Base-by-base conservation (phyloP, 2,888 invertebrate genomes). In the Rutpela maculata region DNA sequence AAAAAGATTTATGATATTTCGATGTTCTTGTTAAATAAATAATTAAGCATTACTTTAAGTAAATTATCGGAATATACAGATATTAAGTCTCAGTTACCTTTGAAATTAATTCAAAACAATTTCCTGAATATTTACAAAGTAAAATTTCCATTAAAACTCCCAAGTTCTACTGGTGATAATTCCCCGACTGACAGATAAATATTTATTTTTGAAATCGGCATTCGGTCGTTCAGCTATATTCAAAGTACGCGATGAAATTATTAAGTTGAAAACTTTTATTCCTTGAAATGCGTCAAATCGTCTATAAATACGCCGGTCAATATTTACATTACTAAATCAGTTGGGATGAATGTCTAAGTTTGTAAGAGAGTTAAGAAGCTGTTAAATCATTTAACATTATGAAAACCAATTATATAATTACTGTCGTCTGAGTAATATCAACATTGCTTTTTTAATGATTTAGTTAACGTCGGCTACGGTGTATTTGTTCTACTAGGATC, bases 201-300 rank as follows among this genome's bases (percentile, higher is more conserved):
- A 80, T 80, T 80, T 80, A 73, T 80, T 80, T 80, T 76, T 78
- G 62, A 71, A 70, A 78, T 78, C 78, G 78, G 78, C 76, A 77
- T 77, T 74, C 62, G 72, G 75, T 78, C 75, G 73, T 65, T 65
- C 78, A 66, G 77, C 74, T 63, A 22, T 31, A 73, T 78, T 78
- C 77, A 80, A 80, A 80, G 80, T 78, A 78, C 71, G 75, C 75
- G 80, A 78, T 80, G 80, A 80, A 80, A 80, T 80, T 78, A 78
- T 78, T 76, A 78, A 72, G 73, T 75, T 73, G 71, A 76, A 65
- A 66, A 75, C 43, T 38, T 65, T 43, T 65, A 65, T 65, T 38
- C 43, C 65, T 69, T 76, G 68, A 74, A 77, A 78, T 79, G 79
- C 77, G 75, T 79, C 77, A 80, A 75, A 73, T 78, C 43, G 18